Base-by-base conservation (phyloP, 1,140 invertebrate genomes). In the Drosophila nannoptera region DNA sequence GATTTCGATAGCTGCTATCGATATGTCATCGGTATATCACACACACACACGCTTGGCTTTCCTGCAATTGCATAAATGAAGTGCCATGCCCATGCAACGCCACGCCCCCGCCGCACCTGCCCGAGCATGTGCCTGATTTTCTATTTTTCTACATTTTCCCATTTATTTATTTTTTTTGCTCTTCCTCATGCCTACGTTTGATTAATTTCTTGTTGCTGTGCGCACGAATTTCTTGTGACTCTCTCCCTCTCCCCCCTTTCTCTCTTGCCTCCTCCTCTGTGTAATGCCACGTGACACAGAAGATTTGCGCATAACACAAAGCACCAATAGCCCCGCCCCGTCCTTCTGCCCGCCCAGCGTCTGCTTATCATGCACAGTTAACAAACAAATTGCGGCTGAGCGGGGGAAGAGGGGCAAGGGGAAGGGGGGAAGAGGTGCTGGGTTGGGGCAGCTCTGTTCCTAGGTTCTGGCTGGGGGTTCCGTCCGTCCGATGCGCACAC, bases 281-380 rank as follows among this genome's bases (percentile, higher is more conserved):
- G 31, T 63, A 14, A 14, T 50, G 61, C 67, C 67, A 69, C 67
- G 67, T 69, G 67, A 69, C 67, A 58, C 7, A 14, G 40, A 43
- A 35, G n/a, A 50, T 64, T 48, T 11, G 50, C 50, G 38, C 38
- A 48, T 31, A 36, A 35, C 14, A 22, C 22, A 31, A 29, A 29
- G 31, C 12, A 33, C 12, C 14, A 22, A 33, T 9, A 7, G 4
- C 38, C 22, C 22, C 4, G 12, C 46, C 33, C 4, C 5, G n/a
- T 7, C 22, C 50, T 31, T 32, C 29, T 8, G 5, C 2, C 12
- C 38, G 29, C 6, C 42, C 22, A 46, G 53, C 38, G 35, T 16
- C 52, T 54, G 52, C 32, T 33, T 42, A 59, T 59, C 56, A 59
- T 59, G 16, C 56, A 35, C 45, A 59, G 56, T 59, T 46, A 59